Evolutionary conservation across 1,140 invertebrate species (phyloP), one percentile per base, ranked within the genome.

Genomic region (Drosophila tani): DNA sequence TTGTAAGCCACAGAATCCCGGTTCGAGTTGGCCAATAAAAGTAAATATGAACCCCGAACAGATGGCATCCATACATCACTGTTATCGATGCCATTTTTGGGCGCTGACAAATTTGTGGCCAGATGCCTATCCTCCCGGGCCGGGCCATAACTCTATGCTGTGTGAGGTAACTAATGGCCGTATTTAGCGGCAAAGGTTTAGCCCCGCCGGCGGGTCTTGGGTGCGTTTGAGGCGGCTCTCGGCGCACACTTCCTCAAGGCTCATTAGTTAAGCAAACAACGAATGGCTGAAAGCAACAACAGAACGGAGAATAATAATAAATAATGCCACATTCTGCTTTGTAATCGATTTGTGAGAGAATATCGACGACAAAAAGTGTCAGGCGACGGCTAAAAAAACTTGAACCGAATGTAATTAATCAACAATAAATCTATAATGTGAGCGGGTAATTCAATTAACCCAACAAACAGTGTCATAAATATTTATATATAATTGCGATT

Each of bases 391-490:
- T 24, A 15, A 5, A 63, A 63, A 60, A 77, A 78, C 65, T 62
- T 66, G 80, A 82, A 79, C 81, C 63, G 74, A 79, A 57, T 57
- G 76, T 73, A 86, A 86, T 86, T 86, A 86, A 88, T 86, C 83
- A 83, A 69, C 68, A 65, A 79, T 83, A 88, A 80, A 81, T 80
- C 63, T 55, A 69, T 82, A 77, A 82, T 77, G 51, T 46, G 79
- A 69, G 80, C 78, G 56, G 53, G 57, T 79, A 75, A 81, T 78
- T 84, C 62, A 63, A 67, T 76, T 75, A 58, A 47, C 70, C 60
- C 75, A 70, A 81, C 66, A 75, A 69, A 69, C 62, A 81, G 78
- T 49, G 55, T 49, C 56, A 73, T 73, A 82, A 74, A 82, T 82
- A 82, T 84, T 73, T 80, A 82, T 68, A 65, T 38, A 56, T 46